Evolutionary conservation across 2,113 vertebrate species (phyloP).

Genomic region (Lepus americanus): DNA sequence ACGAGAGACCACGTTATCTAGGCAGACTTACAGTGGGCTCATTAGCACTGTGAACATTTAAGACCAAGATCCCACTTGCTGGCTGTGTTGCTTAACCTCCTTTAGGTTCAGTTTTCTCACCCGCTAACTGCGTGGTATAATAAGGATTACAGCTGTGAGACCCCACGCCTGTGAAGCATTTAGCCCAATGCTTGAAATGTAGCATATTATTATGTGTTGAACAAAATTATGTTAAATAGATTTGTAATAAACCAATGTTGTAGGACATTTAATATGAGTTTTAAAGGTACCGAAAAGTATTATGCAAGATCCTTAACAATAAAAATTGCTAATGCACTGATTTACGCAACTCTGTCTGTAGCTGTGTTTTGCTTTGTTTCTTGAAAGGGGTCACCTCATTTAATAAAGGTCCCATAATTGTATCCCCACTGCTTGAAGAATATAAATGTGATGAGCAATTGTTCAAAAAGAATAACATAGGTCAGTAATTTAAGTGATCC

Average conservation of each 20-base stretch:
- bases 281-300: constrained; percentile 21
- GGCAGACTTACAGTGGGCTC: not conserved
- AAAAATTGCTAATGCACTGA: not conserved
- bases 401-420: not conserved
- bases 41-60: not conserved
- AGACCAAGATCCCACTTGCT: not conserved
- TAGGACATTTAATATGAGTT: not conserved
- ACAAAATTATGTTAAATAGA: constrained; percentile 25
- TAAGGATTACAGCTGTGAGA: not conserved
- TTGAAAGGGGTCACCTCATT: not conserved
- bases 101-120: constrained; percentile 22
- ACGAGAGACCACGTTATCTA: not conserved
- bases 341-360: not conserved
- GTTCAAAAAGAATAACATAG: constrained; percentile 25
- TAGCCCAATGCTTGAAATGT: not conserved
- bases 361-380: not conserved
- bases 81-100: not conserved
- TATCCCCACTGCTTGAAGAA: not conserved
- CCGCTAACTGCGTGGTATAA: not conserved
- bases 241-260: constrained; percentile 17
- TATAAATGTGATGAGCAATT: constrained; percentile 1
- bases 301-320: not conserved
- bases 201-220: not conserved
- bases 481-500: not conserved
- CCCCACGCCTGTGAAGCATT: not conserved